phyloP scores from a whole-genome alignment of 2,888 invertebrate species.

The Diarsia rubi region DNA sequence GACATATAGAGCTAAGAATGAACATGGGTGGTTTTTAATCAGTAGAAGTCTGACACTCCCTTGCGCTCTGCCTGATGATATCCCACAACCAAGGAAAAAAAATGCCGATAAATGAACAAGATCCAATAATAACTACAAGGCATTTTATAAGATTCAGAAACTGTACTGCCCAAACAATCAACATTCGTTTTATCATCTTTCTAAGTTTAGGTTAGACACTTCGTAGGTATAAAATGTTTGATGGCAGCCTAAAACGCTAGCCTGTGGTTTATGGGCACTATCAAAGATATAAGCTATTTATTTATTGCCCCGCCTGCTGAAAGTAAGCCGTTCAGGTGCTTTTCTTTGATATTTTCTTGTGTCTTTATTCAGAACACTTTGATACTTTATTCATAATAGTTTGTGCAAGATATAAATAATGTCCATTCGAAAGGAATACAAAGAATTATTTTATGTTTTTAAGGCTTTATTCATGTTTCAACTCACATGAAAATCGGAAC shows the following conservation, averaged over 20 bases:
- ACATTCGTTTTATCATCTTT: constrained; percentile 6
- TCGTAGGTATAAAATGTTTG: constrained; percentile 17
- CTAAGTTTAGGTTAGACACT: constrained; percentile 20
- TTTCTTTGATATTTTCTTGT: constrained; percentile 34
- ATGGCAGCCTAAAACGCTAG: constrained; percentile 5
- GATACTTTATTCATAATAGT: constrained; percentile 44
- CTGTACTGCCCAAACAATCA: neutral
- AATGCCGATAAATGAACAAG: neutral
- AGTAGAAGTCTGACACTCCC: too few species aligned
- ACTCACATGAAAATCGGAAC: constrained; percentile 51
- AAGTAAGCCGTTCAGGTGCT: constrained; percentile 30
- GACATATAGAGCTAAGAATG: too few species aligned
- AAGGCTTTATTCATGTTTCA: constrained; percentile 27
- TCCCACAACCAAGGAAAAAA: too few species aligned
- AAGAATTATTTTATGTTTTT: constrained; percentile 41
- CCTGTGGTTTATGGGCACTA: constrained; percentile 35
- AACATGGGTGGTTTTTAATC: too few species aligned
- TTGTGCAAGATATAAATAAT: constrained; percentile 16
- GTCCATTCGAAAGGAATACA: constrained; percentile 18
- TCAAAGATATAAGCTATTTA: constrained; percentile 42
- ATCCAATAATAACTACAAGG: neutral
- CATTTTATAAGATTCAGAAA: neutral
- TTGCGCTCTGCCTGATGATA: too few species aligned
- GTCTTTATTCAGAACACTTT: constrained; percentile 17
- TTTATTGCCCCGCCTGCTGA: constrained; percentile 21